Percentiles rank a stretch among this genome's conserved stretches.
Evolutionary conservation across 2,797 vertebrate genomes (phyloP).

Genomic region (Cuculus canorus): DNA sequence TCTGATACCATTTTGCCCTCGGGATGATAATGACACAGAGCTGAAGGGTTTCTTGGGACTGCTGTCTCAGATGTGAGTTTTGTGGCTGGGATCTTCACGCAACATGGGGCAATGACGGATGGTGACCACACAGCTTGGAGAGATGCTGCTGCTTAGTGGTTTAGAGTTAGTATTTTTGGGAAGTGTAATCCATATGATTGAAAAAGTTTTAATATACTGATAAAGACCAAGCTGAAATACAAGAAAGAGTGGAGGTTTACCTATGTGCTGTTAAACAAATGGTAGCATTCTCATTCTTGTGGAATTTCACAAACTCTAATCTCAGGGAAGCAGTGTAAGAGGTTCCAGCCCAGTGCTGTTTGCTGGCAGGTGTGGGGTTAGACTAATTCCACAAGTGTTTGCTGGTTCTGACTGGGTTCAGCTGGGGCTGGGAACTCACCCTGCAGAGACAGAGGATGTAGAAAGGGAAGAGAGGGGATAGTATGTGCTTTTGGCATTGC

Average conservation of each 20-base stretch:
- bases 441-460: neutral
- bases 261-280: neutral
- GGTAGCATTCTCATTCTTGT: neutral
- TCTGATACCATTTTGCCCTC: neutral
- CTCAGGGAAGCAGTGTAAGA: neutral
- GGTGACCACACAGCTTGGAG: neutral
- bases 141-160: neutral
- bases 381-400: neutral
- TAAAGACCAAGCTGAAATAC: neutral
- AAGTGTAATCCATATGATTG: neutral
- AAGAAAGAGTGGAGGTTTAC: neutral
- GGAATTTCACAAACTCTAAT: no score
- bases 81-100: neutral
- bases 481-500: rapidly evolving
- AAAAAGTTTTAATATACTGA: neutral
- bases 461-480: neutral
- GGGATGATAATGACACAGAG: neutral
- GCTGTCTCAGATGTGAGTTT: neutral
- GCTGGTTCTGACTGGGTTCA: neutral
- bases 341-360: neutral
- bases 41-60: neutral
- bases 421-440: neutral
- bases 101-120: neutral
- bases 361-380: neutral
- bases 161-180: neutral